Conservation (phyloP, 1,140 invertebrate genomes). For the Drosophila virilis region DNA sequence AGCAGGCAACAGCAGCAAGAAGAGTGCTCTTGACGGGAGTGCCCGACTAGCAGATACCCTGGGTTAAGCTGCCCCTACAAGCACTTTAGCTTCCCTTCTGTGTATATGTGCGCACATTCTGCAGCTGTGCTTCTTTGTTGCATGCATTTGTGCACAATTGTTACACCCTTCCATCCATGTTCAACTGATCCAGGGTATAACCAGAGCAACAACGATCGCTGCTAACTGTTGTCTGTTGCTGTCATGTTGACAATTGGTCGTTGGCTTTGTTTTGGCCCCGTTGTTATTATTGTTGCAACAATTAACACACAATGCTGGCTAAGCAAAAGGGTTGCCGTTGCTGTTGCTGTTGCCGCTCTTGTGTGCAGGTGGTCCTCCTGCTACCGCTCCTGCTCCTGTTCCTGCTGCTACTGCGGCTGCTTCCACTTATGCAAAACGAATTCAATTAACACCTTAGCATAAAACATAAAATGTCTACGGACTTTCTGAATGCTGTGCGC, state of each 20-base stretch:
- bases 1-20: slow-evolving; percentile 8
- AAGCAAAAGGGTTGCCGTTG: slow-evolving; percentile 17
- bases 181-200: no score
- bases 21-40: not conserved
- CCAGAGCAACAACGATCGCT: slow-evolving; percentile 41
- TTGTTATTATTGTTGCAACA: slow-evolving; percentile 68
- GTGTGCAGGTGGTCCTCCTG: slow-evolving; percentile 70
- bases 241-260: slow-evolving; percentile 81
- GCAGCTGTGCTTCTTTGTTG: no score
- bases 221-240: slow-evolving; percentile 56
- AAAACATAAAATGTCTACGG: slow-evolving; percentile 54
- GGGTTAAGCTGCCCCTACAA: no score
- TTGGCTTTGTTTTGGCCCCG: slow-evolving; percentile 65
- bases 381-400: not conserved
- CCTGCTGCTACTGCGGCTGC: not conserved
- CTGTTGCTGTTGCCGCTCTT: not conserved
- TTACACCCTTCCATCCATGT: no score
- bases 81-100: no score
- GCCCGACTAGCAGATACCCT: not conserved
- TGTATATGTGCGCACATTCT: no score
- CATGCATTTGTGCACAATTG: no score
- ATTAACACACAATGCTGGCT: slow-evolving; percentile 74
- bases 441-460: slow-evolving; percentile 83
- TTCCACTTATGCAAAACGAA: slow-evolving; percentile 84
- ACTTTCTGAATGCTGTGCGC: slow-evolving; percentile 50